Percentiles rank a stretch among this genome's conserved stretches.
These are phyloP conservation scores for Phasia obesa DNA, from an alignment of 2,888 invertebrate genomes.

Conservation along the genomic window DNA sequence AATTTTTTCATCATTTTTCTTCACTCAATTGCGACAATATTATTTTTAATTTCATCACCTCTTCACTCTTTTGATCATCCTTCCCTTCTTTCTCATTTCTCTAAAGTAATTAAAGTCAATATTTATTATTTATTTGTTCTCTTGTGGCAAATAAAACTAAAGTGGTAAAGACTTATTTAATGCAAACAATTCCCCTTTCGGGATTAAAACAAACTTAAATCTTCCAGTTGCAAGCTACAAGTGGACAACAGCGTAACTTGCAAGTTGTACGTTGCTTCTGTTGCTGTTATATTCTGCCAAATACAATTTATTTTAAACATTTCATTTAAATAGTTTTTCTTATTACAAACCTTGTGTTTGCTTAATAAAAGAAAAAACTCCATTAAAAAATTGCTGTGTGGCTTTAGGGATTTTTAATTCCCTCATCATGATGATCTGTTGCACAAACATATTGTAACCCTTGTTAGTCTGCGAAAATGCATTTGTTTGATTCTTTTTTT, in stretches of 20 bases:
- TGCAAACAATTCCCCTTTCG: constrained; percentile 10
- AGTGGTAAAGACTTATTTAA: constrained; percentile 30
- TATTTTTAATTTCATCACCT: no score
- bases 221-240: constrained; percentile 4
- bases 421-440: constrained; percentile 43
- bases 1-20: no score
- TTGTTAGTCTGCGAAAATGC: constrained; percentile 19
- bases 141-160: constrained; percentile 37
- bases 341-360: constrained; percentile 24
- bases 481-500: constrained; percentile 20
- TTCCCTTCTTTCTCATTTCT: no score
- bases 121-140: constrained; percentile 11
- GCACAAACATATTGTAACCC: constrained; percentile 24
- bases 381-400: constrained; percentile 74
- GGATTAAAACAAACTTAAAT: background rate
- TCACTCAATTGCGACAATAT: no score
- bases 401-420: constrained; percentile 70
- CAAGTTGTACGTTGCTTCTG: background rate
- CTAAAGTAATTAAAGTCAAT: constrained; percentile 8
- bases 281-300: constrained; percentile 21
- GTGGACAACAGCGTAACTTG: constrained; percentile 1
- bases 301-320: constrained; percentile 33
- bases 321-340: constrained; percentile 22
- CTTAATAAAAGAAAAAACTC: constrained; percentile 72
- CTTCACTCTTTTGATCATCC: no score